Percentiles rank a stretch among this genome's conserved stretches.
phyloP scores from a whole-genome alignment of 2,797 vertebrate genomes.

The Smutsia gigantea region DNA sequence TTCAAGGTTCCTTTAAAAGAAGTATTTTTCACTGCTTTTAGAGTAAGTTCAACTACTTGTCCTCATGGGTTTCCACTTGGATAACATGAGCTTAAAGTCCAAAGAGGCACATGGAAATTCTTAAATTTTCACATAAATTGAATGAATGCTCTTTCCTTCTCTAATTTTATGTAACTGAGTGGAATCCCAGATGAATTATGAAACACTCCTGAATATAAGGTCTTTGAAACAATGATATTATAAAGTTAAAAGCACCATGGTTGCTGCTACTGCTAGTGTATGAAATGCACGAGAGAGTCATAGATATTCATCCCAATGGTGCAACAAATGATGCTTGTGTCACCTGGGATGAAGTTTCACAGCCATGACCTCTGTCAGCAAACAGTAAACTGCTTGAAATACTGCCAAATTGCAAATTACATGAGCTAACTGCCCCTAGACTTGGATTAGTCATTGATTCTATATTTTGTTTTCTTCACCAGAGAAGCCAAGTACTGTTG shows the following conservation, averaged over 20 bases:
- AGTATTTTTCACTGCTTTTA: background rate
- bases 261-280: background rate
- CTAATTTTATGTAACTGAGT: constrained; percentile 20
- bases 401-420: constrained; percentile 28
- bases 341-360: background rate
- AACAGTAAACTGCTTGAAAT: constrained; percentile 33
- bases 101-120: background rate
- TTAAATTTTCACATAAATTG: background rate
- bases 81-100: constrained; percentile 39
- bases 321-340: background rate
- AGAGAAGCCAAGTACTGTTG: background rate
- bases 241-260: background rate
- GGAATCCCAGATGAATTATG: constrained; percentile 15
- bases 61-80: background rate
- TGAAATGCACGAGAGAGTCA: background rate
- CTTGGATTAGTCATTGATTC: constrained; percentile 43
- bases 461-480: background rate
- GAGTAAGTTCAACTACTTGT: background rate
- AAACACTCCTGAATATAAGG: constrained; percentile 9
- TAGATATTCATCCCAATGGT: background rate
- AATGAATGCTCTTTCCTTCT: background rate
- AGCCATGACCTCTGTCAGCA: background rate
- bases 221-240: constrained; percentile 32
- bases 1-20: constrained; percentile 15
- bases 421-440: background rate